Evolutionary conservation across 2,113 vertebrate genomes (phyloP).

Genomic region (Benitochromis conjunctus): DNA sequence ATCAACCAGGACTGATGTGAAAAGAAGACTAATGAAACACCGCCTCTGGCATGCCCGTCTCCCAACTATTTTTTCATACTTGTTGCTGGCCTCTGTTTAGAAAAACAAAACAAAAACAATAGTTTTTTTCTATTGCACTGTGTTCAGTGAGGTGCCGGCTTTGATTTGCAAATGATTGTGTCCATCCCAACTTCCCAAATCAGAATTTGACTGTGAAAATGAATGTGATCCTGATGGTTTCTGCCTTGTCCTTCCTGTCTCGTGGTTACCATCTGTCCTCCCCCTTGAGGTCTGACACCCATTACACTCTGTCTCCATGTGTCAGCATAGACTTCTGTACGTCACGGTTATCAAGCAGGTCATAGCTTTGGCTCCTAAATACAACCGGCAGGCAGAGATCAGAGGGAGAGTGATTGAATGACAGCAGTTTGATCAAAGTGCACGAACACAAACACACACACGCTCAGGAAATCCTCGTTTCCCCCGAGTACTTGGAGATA

Average conservation of each 20-base stretch:
- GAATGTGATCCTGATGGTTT: not conserved
- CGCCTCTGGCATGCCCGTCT: not conserved
- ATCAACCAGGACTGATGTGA: not conserved
- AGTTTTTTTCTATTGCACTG: not conserved
- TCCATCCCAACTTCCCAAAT: not conserved
- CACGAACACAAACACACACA: not conserved
- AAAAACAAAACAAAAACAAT: not conserved
- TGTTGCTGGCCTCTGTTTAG: not conserved
- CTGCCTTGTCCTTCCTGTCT: slow-evolving; percentile 41
- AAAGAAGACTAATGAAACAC: not conserved
- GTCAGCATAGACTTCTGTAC: slow-evolving; percentile 36
- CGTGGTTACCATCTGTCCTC: slow-evolving; percentile 43
- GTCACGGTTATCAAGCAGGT: slow-evolving; percentile 34
- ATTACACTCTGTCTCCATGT: slow-evolving; percentile 30
- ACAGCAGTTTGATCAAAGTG: slow-evolving; percentile 50
- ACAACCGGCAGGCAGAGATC: slow-evolving; percentile 36
- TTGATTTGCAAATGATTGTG: not conserved
- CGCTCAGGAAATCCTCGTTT: slow-evolving; percentile 13
- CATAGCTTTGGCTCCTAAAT: slow-evolving; percentile 31
- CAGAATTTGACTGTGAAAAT: not conserved
- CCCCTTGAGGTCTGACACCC: slow-evolving; percentile 48
- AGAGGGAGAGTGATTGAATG: slow-evolving; percentile 42
- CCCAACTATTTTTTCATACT: not conserved
- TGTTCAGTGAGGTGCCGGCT: not conserved
- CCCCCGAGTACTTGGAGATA: slow-evolving; percentile 8